Evolutionary conservation across 1,140 invertebrate genomes (phyloP).

Genomic region (Habropoda laboriosa): DNA sequence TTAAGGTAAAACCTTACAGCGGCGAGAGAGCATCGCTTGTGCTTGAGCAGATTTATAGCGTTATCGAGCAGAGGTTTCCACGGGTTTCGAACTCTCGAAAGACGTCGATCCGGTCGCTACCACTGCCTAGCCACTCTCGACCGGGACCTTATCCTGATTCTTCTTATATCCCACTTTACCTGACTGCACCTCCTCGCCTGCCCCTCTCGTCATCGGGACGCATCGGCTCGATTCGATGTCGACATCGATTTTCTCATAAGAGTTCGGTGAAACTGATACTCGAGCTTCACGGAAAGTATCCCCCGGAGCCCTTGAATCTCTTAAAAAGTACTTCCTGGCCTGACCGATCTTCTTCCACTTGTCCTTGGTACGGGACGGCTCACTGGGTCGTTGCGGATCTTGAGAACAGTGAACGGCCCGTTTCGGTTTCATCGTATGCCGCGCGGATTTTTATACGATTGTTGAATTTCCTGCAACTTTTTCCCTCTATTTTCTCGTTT

Average conservation of each 20-base stretch:
- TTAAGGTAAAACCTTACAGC: constrained; percentile 55
- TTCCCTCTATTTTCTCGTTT: no score
- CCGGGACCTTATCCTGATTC: constrained; percentile 54
- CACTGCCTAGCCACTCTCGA: constrained; percentile 2
- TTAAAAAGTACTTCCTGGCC: constrained; percentile 21
- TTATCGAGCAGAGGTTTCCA: constrained; percentile 65
- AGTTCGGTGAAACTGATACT: constrained; percentile 38
- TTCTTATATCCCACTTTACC: constrained; percentile 56
- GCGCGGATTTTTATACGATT: not conserved
- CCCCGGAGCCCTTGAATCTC: constrained; percentile 30
- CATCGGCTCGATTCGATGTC: constrained; percentile 28
- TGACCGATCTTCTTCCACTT: constrained; percentile 26
- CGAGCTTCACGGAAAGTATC: not conserved
- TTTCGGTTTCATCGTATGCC: not conserved
- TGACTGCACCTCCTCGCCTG: constrained; percentile 21
- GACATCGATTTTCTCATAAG: constrained; percentile 56
- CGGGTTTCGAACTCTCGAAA: constrained; percentile 51
- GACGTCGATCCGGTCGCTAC: constrained; percentile 17
- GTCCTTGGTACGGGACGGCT: constrained; percentile 19
- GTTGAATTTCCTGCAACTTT: no score
- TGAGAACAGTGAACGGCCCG: not conserved
- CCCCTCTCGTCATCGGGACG: constrained; percentile 24
- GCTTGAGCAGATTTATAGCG: constrained; percentile 59
- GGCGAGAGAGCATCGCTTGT: constrained; percentile 34
- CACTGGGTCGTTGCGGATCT: not conserved